Percentiles rank a stretch among this genome's conserved stretches.
Evolutionary conservation across 2,113 vertebrate genomes (phyloP).

Genomic region (Cricetomys ansorgei): DNA sequence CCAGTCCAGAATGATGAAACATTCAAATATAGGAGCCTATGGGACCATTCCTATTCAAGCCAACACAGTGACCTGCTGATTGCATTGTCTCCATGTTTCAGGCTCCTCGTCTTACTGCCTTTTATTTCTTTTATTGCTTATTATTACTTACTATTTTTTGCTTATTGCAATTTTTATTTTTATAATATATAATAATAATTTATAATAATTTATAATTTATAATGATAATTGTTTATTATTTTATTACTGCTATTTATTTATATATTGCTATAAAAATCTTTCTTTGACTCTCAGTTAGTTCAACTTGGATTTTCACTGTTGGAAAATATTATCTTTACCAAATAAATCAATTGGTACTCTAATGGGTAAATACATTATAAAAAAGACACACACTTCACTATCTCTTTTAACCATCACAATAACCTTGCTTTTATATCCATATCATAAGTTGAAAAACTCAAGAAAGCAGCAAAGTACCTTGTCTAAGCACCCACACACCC

Average conservation of each 20-base stretch:
- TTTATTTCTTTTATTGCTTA: too few relatives aligned
- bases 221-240: too few relatives aligned
- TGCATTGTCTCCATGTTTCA: background rate
- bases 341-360: background rate
- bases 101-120: too few relatives aligned
- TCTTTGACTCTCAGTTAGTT: background rate
- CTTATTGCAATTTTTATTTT: too few relatives aligned
- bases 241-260: too few relatives aligned
- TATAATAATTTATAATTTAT: too few relatives aligned
- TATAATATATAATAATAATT: too few relatives aligned
- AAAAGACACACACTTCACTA: background rate
- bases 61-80: background rate
- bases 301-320: background rate
- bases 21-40: background rate
- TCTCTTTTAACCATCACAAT: background rate
- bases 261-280: background rate
- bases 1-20: background rate
- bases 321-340: background rate
- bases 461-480: background rate
- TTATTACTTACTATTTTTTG: too few relatives aligned
- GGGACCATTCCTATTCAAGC: background rate
- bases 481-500: background rate
- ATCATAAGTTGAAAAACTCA: background rate
- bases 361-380: background rate
- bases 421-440: background rate